Conservation (phyloP, 2,797 vertebrate species). For the Gambusia yucatana region DNA sequence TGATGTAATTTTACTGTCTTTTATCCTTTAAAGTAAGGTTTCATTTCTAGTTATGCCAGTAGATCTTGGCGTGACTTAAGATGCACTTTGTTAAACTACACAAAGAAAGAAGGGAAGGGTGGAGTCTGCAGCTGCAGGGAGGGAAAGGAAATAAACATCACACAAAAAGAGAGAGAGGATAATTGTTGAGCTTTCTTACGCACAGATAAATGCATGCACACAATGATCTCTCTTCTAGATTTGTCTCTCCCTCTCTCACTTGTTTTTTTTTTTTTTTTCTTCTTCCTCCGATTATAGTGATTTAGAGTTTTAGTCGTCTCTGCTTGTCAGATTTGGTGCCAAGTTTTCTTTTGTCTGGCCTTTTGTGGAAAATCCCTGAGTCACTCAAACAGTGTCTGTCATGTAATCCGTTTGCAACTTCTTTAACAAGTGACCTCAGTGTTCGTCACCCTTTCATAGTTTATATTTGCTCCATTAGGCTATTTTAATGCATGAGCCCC, state of each 20-base stretch:
- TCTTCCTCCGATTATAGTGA: conserved; percentile 55
- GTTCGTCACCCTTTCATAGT: not conserved
- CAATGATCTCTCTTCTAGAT: conserved; percentile 40
- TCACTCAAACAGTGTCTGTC: conserved; percentile 33
- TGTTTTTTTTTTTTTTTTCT: conserved; percentile 13
- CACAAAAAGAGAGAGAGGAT: conserved; percentile 50
- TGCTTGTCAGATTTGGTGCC: conserved; percentile 54
- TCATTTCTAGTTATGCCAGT: conserved; percentile 40
- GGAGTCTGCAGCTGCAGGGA: conserved; percentile 66
- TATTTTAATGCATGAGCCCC: not conserved
- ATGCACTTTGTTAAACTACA: conserved; percentile 36
- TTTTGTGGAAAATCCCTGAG: conserved; percentile 67
- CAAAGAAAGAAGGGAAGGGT: conserved; percentile 45
- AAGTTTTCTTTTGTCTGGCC: conserved; percentile 62
- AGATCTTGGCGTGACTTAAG: conserved; percentile 32
- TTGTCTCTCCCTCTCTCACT: conserved; percentile 19
- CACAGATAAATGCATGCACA: conserved; percentile 26
- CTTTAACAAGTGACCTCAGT: conserved; percentile 9
- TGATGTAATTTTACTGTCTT: conserved; percentile 31
- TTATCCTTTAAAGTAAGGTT: conserved; percentile 25
- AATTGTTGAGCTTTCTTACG: conserved; percentile 53
- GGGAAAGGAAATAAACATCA: conserved; percentile 55
- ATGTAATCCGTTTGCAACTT: conserved; percentile 24
- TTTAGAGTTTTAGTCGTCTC: conserved; percentile 56
- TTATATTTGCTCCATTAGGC: not conserved